Evolutionary conservation across 2,888 invertebrate species (phyloP), one percentile per base, ranked within the genome.

Genomic region (Leptothorax acervorum): DNA sequence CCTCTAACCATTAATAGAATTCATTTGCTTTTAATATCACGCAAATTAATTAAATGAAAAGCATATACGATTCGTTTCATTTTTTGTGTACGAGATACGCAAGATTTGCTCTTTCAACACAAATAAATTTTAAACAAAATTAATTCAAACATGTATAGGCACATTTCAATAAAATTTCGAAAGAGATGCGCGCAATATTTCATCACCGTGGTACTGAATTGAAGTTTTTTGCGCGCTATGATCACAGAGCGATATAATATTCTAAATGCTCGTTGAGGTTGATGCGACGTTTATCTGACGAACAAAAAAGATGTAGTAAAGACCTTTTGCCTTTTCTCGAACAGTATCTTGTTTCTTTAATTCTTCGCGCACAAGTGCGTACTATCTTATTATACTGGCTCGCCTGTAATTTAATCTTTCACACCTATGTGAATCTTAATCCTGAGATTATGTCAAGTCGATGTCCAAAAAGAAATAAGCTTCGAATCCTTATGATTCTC

Each of bases 391-490:
- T 48, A 45, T 60, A 74, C 53, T 83, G 86, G 83, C 87, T 89
- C 78, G 57, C 31, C 70, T 78, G 92, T 91, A 92, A 92, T 92
- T 92, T 88, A 91, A 91, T 92, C 91, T 92, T 90, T 88, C 88
- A 90, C 91, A 92, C 90, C 90, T 91, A 89, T 88, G 90, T 90
- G 87, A 89, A 90, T 91, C 91, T 92, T 92, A 92, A 92, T 92
- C 92, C 90, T 62, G 83, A 90, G 90, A 92, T 92, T 92, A 91
- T 90, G 87, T 89, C 85, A 89, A 85, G 89, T 87, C 91, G 87
- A 91, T 91, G 90, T 87, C 86, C 82, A 89, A 91, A 91, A 88
- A 86, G 35, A 15, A 86, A 85, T 55, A 66, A 82, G 76, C 74
- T 79, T 76, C 18, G 6, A 51, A 82, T 71, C 42, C 53, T 53